These are phyloP conservation scores for Puma concolor DNA, from an alignment of 2,113 vertebrate species.

Conservation along the genomic window DNA sequence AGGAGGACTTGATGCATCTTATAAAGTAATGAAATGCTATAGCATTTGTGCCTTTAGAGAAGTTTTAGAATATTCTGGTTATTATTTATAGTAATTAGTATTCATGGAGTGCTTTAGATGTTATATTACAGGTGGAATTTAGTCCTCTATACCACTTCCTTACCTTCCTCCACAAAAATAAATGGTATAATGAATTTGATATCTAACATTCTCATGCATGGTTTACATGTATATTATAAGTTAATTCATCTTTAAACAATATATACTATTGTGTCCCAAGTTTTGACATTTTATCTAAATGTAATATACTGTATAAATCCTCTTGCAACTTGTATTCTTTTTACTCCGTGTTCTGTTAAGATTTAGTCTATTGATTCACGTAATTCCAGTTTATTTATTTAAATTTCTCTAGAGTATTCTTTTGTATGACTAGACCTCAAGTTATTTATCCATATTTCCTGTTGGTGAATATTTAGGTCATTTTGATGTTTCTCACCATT, in stretches of 20 bases:
- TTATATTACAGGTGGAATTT: not conserved
- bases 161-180: not conserved
- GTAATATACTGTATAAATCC: not conserved
- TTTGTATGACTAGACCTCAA: not conserved
- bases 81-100: not conserved
- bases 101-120: not conserved
- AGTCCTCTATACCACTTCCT: not conserved
- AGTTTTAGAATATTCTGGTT: not conserved
- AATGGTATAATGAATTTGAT: not conserved
- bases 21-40: not conserved
- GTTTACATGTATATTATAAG: not conserved
- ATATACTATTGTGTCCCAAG: not conserved
- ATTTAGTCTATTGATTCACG: not conserved
- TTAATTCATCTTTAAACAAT: not conserved
- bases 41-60: not conserved
- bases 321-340: not conserved
- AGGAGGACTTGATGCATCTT: not conserved
- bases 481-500: not conserved
- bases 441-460: slow-evolving; percentile 23
- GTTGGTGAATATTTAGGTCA: not conserved
- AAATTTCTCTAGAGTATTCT: not conserved
- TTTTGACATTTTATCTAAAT: not conserved
- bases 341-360: not conserved
- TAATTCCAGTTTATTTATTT: not conserved
- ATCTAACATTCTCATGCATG: not conserved